Base-by-base conservation (phyloP, 2,888 invertebrate species). In the Nesidiocoris tenuis region DNA sequence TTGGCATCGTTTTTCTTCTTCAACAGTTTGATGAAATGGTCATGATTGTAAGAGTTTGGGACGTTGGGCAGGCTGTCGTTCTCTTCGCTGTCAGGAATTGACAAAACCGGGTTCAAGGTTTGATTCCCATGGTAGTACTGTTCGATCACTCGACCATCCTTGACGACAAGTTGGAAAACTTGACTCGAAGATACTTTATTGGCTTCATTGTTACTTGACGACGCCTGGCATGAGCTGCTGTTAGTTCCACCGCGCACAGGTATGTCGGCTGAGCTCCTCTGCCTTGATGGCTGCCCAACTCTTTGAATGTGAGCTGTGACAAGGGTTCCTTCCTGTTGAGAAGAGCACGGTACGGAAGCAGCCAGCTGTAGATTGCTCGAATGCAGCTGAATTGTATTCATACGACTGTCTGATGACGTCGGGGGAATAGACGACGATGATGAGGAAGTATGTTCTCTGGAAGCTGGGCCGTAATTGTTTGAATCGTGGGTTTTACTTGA, bases 221-320 rank as follows among this genome's bases (percentile, higher is more conserved):
- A 24, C 39, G 17, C 25, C 5, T 67, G 39, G 24, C 75, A 71
- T 18, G 63, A 25, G 18, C 61, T 59, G 18, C 61, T 59, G 25
- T 75, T 76, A 22, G 66, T 39, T 63, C 21, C 55, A n/a, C n/a
- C n/a, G 23, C 23, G 67, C 24, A 24, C 22, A 57, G 24, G 55
- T 61, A 67, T 67, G 39, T 65, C 74, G 55, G 71, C 21, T 12
- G 66, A 25, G 23, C 61, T 68, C 61, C 61, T 68, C 66, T 64
- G 77, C 64, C 75, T 77, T 19, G 61, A 71, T 17, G 85, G 85
- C 79, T 85, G 85, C 3, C 85, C 85, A 68, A 85, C 83, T 78
- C 85, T 81, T 78, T 85, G 85, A 65, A 85, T 85, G 78, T 85
- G 85, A n/a, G 85, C 84, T 21, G 80, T 84, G 84, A 3, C 85